Conservation (phyloP, 2,797 vertebrate species). For the Adelosebastes latens region DNA sequence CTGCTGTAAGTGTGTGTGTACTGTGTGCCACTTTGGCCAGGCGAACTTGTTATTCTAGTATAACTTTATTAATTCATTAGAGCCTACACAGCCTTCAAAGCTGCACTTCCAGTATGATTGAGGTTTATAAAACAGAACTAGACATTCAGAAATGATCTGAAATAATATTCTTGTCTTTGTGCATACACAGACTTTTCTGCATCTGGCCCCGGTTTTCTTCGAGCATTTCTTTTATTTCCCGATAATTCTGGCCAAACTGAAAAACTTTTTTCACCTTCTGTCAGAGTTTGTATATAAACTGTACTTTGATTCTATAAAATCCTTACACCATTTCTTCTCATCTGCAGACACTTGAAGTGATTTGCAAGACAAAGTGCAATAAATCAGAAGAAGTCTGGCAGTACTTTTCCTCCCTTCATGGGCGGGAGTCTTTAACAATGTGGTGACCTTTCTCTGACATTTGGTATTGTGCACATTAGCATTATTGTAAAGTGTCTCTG, state of each 20-base stretch:
- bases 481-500: constrained; percentile 23
- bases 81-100: not conserved
- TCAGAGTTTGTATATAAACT: not conserved
- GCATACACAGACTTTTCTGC: not conserved
- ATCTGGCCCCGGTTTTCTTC: accelerated
- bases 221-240: not conserved
- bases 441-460: constrained; percentile 46
- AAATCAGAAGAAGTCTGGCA: not conserved
- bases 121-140: not conserved
- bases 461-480: constrained; percentile 26
- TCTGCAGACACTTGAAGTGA: not conserved
- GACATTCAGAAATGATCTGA: too few species aligned
- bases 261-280: not conserved
- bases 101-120: not conserved
- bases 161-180: not conserved
- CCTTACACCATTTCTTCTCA: not conserved
- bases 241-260: not conserved
- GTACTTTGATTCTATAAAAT: not conserved
- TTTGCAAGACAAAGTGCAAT: not conserved
- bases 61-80: not conserved
- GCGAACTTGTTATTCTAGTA: too few species aligned
- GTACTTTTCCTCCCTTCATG: not conserved
- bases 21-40: not conserved
- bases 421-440: constrained; percentile 1
- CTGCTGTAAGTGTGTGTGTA: not conserved